Percentiles rank a stretch among this genome's conserved stretches.
phyloP scores from a whole-genome alignment of 2,113 vertebrate species.

The Hypocryptadius cinnamomeus region DNA sequence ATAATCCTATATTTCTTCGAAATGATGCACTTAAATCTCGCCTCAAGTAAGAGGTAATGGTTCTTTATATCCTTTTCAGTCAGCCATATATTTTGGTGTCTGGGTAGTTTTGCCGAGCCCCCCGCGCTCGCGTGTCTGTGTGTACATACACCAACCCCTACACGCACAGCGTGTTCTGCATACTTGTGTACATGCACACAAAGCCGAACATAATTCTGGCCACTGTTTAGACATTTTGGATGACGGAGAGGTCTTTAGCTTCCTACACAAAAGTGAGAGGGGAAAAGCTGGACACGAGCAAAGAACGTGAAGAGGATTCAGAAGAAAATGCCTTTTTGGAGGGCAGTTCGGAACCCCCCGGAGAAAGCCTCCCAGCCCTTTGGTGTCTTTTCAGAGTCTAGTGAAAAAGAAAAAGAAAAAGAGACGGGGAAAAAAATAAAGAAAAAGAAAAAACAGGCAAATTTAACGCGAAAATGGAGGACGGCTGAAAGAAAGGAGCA shows the following conservation, averaged over 20 bases:
- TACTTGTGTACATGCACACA: slow-evolving; percentile 8
- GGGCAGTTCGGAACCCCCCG: neutral
- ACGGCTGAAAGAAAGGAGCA: neutral
- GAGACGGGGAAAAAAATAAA: too few species aligned
- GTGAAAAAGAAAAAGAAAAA: neutral
- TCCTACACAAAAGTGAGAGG: neutral
- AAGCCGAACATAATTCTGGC: slow-evolving; percentile 19
- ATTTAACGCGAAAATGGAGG: neutral
- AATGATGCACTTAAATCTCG: slow-evolving; percentile 45
- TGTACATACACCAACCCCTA: slow-evolving; percentile 26
- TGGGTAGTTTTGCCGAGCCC: slow-evolving; percentile 1
- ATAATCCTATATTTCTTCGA: slow-evolving; percentile 48
- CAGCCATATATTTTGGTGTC: neutral
- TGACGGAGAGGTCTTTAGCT: slow-evolving; percentile 11
- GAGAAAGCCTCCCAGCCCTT: neutral
- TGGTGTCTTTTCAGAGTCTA: neutral
- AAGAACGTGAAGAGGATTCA: neutral
- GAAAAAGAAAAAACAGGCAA: neutral
- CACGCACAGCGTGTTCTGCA: slow-evolving; percentile 21
- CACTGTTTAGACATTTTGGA: neutral
- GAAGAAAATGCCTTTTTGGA: neutral
- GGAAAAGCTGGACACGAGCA: neutral
- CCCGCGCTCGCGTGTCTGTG: slow-evolving; percentile 12
- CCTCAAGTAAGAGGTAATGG: slow-evolving; percentile 40
- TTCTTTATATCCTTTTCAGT: slow-evolving; percentile 45